phyloP scores from a whole-genome alignment of 2,888 invertebrate genomes.

The Synanthedon tipuliformis region DNA sequence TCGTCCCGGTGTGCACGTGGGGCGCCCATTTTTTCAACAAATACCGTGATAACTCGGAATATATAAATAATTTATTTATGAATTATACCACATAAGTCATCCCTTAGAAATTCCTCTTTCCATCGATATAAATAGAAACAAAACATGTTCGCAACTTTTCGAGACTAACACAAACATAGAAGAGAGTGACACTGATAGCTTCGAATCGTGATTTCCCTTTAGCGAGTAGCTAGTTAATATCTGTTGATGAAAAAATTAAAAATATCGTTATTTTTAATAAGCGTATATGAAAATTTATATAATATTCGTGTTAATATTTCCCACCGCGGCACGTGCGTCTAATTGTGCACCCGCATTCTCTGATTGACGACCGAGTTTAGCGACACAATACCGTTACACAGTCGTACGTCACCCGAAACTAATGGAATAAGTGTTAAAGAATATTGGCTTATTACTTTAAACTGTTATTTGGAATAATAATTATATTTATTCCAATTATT shows the following conservation, averaged over 20 bases:
- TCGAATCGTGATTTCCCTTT: too few relatives aligned
- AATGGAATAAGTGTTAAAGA: neutral
- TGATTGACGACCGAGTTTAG: conserved; percentile 51
- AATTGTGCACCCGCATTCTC: conserved; percentile 62
- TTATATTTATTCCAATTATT: too few relatives aligned
- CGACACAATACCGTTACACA: conserved; percentile 50
- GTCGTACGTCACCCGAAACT: conserved; percentile 15
- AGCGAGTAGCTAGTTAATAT: neutral
- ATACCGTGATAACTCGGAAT: too few relatives aligned
- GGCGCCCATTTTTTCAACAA: too few relatives aligned
- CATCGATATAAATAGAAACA: too few relatives aligned
- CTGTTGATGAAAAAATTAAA: neutral
- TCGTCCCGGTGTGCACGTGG: too few relatives aligned
- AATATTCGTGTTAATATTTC: conserved; percentile 45
- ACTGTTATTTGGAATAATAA: neutral
- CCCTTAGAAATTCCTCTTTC: too few relatives aligned
- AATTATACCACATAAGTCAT: too few relatives aligned
- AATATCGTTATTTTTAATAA: conserved; percentile 20
- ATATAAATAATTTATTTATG: too few relatives aligned
- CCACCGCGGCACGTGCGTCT: conserved; percentile 53
- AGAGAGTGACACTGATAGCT: too few relatives aligned
- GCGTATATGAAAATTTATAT: conserved; percentile 53
- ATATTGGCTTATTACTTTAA: neutral
- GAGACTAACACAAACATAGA: too few relatives aligned
- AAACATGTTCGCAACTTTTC: too few relatives aligned